These are phyloP conservation scores for Silurus meridionalis DNA, from an alignment of 2,113 vertebrate genomes.

Conservation along the genomic window DNA sequence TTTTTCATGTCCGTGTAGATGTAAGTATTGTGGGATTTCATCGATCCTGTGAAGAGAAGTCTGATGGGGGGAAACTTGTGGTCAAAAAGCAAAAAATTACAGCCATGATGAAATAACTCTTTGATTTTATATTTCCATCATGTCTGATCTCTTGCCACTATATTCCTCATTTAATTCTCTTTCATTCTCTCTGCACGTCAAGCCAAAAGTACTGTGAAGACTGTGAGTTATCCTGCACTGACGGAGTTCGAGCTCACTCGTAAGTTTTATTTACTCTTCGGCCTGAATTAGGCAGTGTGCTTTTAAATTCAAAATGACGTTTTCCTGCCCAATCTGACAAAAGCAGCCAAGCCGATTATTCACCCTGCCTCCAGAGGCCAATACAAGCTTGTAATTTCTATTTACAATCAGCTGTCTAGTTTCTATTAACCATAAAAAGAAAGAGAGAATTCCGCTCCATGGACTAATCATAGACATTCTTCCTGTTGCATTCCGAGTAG, in stretches of 20 bases:
- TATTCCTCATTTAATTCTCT: constrained; percentile 55
- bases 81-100: constrained; percentile 43
- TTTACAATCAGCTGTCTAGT: constrained; percentile 51
- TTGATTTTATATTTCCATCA: constrained; percentile 50
- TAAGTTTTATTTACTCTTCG: constrained; percentile 74
- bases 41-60: constrained; percentile 45
- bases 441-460: constrained; percentile 19
- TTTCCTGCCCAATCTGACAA: constrained; percentile 47
- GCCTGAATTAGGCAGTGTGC: constrained; percentile 44
- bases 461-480: constrained; percentile 1
- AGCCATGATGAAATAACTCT: constrained; percentile 51
- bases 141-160: constrained; percentile 51
- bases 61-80: constrained; percentile 37
- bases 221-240: constrained; percentile 86
- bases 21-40: constrained; percentile 47
- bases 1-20: neutral
- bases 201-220: constrained; percentile 96
- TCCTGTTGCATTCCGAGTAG: neutral
- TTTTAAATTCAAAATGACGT: constrained; percentile 54
- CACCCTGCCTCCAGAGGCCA: constrained; percentile 40
- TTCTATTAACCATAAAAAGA: constrained; percentile 25
- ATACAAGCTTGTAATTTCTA: constrained; percentile 51
- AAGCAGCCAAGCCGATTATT: constrained; percentile 41
- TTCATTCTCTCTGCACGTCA: constrained; percentile 71
- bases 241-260: constrained; percentile 92